phyloP scores from a whole-genome alignment of 2,888 invertebrate genomes.

The Dioctria rufipes region DNA sequence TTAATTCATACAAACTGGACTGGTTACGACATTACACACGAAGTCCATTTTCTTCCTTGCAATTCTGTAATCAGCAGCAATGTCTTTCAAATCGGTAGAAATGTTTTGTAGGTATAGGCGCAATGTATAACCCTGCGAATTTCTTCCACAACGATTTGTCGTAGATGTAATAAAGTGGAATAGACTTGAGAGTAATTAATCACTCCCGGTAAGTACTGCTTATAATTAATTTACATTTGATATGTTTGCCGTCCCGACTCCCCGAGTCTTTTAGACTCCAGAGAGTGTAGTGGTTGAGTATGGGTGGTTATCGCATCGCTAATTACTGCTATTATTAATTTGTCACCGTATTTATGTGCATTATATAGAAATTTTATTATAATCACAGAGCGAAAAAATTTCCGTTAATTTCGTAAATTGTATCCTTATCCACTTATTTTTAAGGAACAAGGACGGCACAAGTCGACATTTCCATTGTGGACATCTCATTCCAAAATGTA shows the following conservation, averaged over 20 bases:
- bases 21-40: background rate
- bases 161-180: constrained; percentile 57
- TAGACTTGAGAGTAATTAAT: constrained; percentile 62
- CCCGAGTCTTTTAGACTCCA: too few relatives aligned
- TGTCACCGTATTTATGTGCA: constrained; percentile 22
- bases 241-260: constrained; percentile 55
- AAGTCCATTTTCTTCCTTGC: background rate
- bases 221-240: constrained; percentile 63
- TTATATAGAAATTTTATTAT: background rate
- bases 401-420: background rate
- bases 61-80: constrained; percentile 1
- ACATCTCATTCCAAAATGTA: too few relatives aligned
- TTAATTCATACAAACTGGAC: background rate
- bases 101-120: too few relatives aligned
- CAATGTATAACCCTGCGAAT: too few relatives aligned
- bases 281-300: constrained; percentile 54
- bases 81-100: too few relatives aligned
- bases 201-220: constrained; percentile 61
- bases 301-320: constrained; percentile 63
- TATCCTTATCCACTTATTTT: too few relatives aligned
- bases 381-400: background rate
- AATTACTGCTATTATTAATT: constrained; percentile 62
- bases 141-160: background rate
- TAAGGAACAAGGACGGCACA: too few relatives aligned
- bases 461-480: too few relatives aligned